Conservation (phyloP, 2,797 vertebrate genomes). For the Oreochromis mossambicus region DNA sequence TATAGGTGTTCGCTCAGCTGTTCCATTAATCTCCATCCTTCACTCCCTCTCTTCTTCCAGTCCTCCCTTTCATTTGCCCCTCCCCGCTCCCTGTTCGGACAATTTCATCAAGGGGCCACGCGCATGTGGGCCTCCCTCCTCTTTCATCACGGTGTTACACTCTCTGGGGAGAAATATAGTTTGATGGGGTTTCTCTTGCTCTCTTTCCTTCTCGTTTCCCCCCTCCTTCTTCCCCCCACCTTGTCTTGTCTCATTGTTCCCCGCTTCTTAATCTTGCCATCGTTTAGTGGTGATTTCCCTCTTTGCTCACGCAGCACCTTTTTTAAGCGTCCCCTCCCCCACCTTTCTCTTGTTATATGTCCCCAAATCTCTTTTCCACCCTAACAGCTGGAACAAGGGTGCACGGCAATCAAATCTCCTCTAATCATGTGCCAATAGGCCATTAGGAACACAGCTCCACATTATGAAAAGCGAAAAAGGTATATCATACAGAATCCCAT, state of each 20-base stretch:
- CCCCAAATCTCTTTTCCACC: slow-evolving; percentile 16
- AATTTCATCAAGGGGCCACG: slow-evolving; percentile 65
- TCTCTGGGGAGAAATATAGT: slow-evolving; percentile 55
- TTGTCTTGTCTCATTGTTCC: slow-evolving; percentile 23
- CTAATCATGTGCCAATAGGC: slow-evolving; percentile 40
- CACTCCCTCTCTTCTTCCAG: not conserved
- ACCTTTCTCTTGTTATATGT: not conserved
- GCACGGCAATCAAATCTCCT: slow-evolving; percentile 45
- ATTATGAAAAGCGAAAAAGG: slow-evolving; percentile 6
- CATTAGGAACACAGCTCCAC: slow-evolving; percentile 22
- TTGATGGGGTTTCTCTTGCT: slow-evolving; percentile 46
- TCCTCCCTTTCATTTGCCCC: not conserved
- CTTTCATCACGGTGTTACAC: slow-evolving; percentile 42
- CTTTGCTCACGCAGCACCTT: not conserved
- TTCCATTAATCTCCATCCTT: slow-evolving; percentile 62
- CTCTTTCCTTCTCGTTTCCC: not conserved
- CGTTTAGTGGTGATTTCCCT: slow-evolving; percentile 3
- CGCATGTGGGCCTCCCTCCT: slow-evolving; percentile 35
- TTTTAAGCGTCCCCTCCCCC: not conserved
- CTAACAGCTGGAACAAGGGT: slow-evolving; percentile 37
- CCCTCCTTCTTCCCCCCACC: not conserved
- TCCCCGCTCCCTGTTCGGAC: slow-evolving; percentile 36
- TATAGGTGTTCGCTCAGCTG: slow-evolving; percentile 59
- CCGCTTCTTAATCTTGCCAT: slow-evolving; percentile 11
- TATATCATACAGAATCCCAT: slow-evolving; percentile 17